Base-by-base conservation (phyloP, 2,888 invertebrate genomes). In the Amiota communis region DNA sequence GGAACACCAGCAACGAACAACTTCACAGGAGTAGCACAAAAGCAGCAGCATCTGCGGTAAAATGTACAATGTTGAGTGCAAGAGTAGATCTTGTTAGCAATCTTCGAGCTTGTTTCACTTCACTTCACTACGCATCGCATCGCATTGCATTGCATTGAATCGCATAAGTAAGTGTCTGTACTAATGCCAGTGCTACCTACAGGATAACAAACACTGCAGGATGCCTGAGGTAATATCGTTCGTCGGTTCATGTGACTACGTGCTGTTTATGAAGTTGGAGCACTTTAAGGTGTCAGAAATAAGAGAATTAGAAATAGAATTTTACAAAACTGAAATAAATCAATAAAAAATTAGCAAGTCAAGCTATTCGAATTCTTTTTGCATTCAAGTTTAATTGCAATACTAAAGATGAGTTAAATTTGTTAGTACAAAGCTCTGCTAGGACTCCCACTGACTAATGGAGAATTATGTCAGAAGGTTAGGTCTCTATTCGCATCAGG, bases 61-160 rank as follows among this genome's bases (percentile, higher is more conserved):
- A 36, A 36, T 36, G 36, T 36, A 36, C 36, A 36, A 36, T 36
- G 36, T 36, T 36, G 53, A 13, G 53, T 15, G 15, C 53, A n/a
- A n/a, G 53, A 53, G 53, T 53, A n/a, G n/a, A 53, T 53, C 53
- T 53, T 53, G 53, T 53, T 63, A 63, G 63, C 63, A 63, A 15
- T 63, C 46, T 15, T 15, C 53, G 15, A 53, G 63, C 46, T 63
- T 59, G 23, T 23, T 23, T 13, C 15, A 63, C 63, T 36, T 46
- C 46, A 63, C 46, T 20, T 10, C 17, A 23, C 59, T 11, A 11
- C 56, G 17, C n/a, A 56, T 56, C 56, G 56, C 56, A 56, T 59
- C 4, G 59, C 59, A 20, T 15, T 11, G 59, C 23, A 59, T 20
- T 59, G 63, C 63, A 63, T 15, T 11, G 59, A 11, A 59, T 20